Conservation (phyloP, 2,888 invertebrate genomes). For the Andrena bicolor region DNA sequence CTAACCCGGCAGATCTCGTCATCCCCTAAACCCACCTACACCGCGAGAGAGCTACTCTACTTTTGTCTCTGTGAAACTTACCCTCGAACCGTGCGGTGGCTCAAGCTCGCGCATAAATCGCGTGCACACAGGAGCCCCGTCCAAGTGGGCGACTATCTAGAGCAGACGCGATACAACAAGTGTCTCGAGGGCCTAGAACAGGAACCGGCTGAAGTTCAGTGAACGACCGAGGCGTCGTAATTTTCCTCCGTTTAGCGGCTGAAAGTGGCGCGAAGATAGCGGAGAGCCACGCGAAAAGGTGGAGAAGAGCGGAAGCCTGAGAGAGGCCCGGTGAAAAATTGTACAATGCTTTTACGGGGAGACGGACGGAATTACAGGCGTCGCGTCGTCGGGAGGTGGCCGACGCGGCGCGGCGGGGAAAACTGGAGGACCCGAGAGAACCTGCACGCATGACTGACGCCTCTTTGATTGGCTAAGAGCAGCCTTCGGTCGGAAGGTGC, state of each 20-base stretch:
- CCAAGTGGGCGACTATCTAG: not conserved
- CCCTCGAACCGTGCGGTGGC: too few relatives aligned
- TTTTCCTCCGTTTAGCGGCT: slow-evolving; percentile 27
- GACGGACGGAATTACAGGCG: slow-evolving; percentile 66
- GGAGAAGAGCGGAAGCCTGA: not conserved
- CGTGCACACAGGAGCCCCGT: not conserved
- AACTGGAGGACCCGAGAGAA: not conserved
- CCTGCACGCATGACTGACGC: slow-evolving; percentile 72
- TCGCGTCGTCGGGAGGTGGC: slow-evolving; percentile 21
- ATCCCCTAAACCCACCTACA: too few relatives aligned
- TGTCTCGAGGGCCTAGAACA: slow-evolving; percentile 5
- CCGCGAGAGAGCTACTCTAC: too few relatives aligned
- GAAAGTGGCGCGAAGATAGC: slow-evolving; percentile 32
- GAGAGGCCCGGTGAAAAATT: slow-evolving; percentile 62
- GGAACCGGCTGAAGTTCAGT: slow-evolving; percentile 19
- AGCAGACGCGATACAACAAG: slow-evolving; percentile 22
- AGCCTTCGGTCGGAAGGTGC: slow-evolving; percentile 8
- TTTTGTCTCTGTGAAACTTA: too few relatives aligned
- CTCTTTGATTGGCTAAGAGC: slow-evolving; percentile 65
- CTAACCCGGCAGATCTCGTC: too few relatives aligned
- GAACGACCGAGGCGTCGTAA: slow-evolving; percentile 27
- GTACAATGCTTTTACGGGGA: slow-evolving; percentile 68
- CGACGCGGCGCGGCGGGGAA: not conserved
- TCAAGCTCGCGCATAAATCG: slow-evolving; percentile 14
- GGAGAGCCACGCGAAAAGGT: not conserved